These are phyloP conservation scores for Chymomyza amoena DNA, from an alignment of 2,888 invertebrate genomes.

Conservation along the genomic window DNA sequence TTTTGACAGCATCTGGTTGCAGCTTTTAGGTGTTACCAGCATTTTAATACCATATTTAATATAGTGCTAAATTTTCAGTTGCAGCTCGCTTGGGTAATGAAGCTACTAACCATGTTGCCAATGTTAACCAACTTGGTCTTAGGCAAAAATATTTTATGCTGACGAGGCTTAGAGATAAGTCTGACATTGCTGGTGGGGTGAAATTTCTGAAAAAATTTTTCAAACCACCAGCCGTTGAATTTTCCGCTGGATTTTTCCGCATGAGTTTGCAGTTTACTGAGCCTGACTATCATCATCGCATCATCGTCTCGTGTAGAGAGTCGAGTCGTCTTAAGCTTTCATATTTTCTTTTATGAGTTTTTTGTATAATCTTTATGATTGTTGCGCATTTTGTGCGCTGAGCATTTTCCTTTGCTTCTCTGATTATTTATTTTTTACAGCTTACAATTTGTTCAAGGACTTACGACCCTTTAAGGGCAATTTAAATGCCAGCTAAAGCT, in stretches of 20 bases:
- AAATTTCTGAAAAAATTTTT: not conserved
- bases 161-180: not conserved
- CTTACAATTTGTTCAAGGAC: constrained; percentile 32
- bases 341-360: constrained; percentile 58
- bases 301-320: not conserved
- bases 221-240: constrained; percentile 19
- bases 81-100: not conserved
- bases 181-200: not conserved
- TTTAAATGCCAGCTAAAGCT: constrained; percentile 64
- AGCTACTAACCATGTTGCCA: not conserved
- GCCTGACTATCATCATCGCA: constrained; percentile 34
- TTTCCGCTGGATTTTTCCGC: constrained; percentile 40
- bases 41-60: constrained; percentile 54
- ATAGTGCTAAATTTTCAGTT: constrained; percentile 17
- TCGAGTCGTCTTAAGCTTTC: constrained; percentile 40
- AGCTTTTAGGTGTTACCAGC: constrained; percentile 22
- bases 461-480: constrained; percentile 53
- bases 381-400: constrained; percentile 25
- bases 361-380: constrained; percentile 59
- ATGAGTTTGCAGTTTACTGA: constrained; percentile 57
- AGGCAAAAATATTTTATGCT: not conserved
- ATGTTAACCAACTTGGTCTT: not conserved
- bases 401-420: constrained; percentile 44
- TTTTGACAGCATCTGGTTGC: not conserved
- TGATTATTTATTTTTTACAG: constrained; percentile 7